A percentile compares a stretch with the other conserved stretches of the same genome.
Evolutionary conservation across 2,797 vertebrate genomes (phyloP).

Genomic region (Myripristis jacobus): DNA sequence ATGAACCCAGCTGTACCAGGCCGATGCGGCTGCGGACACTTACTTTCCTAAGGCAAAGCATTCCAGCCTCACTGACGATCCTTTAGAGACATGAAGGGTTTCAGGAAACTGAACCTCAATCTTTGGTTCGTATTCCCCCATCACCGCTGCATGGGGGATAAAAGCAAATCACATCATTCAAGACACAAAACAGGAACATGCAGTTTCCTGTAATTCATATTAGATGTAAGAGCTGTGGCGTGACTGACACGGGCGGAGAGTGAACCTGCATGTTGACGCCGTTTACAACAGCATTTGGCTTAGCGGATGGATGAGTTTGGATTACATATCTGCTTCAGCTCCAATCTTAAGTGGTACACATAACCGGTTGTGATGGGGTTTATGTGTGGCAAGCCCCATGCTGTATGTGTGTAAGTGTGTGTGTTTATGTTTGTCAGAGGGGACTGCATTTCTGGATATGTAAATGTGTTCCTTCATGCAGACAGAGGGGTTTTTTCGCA

Average conservation of each 20-base stretch:
- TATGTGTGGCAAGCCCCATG: constrained; percentile 40
- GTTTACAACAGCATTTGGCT: constrained; percentile 42
- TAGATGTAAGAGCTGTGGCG: constrained; percentile 25
- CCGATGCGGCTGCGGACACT: constrained; percentile 73
- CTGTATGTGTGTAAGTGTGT: constrained; percentile 21
- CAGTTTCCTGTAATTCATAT: constrained; percentile 36
- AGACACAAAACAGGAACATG: constrained; percentile 38
- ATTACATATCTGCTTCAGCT: constrained; percentile 65
- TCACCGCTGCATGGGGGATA: constrained; percentile 84
- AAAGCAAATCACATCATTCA: constrained; percentile 47
- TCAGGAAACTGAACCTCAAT: constrained; percentile 96
- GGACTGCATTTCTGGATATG: constrained; percentile 52
- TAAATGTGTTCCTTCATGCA: constrained; percentile 63
- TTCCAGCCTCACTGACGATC: constrained; percentile 91
- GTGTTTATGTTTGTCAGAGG: constrained; percentile 17
- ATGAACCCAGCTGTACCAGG: background rate
- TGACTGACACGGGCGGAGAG: constrained; percentile 29
- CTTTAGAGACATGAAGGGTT: constrained; percentile 87
- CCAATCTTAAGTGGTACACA: constrained; percentile 53
- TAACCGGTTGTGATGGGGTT: constrained; percentile 55
- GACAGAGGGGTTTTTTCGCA: constrained; percentile 46
- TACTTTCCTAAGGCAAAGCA: constrained; percentile 98
- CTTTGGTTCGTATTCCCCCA: constrained; percentile 97
- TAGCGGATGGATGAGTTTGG: constrained; percentile 58
- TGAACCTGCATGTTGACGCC: constrained; percentile 6